Evolutionary conservation across 2,797 vertebrate genomes (phyloP).

Genomic region (Esox masquinongy): DNA sequence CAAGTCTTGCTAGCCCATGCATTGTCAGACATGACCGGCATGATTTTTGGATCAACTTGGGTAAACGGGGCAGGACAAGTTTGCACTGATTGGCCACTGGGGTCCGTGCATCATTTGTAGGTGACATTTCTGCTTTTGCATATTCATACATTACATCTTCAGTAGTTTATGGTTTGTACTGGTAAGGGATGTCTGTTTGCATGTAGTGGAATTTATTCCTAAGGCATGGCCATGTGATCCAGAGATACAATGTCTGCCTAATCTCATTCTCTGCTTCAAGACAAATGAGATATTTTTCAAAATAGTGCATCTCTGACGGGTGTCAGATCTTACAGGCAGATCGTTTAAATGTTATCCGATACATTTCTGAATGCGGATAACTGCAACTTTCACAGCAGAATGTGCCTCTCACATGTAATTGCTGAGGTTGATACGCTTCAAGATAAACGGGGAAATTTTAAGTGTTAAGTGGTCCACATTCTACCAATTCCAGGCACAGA

Average conservation of each 20-base stretch:
- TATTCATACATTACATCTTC: too few relatives aligned
- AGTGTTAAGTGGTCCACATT: neutral
- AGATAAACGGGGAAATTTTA: neutral
- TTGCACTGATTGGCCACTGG: too few relatives aligned
- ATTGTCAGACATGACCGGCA: too few relatives aligned
- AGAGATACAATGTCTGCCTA: conserved; percentile 36
- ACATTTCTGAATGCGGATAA: neutral
- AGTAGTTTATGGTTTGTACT: neutral
- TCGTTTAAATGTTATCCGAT: neutral
- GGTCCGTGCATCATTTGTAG: too few relatives aligned
- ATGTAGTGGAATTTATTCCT: conserved; percentile 5
- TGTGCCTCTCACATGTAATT: neutral
- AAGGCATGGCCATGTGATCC: conserved; percentile 35
- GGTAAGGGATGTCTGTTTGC: conserved; percentile 1
- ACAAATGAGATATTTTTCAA: conserved; percentile 33
- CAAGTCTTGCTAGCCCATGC: too few relatives aligned
- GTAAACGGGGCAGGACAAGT: too few relatives aligned
- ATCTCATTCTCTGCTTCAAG: conserved; percentile 45
- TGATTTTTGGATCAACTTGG: too few relatives aligned
- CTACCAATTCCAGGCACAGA: neutral
- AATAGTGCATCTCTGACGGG: conserved; percentile 26
- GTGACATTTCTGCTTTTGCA: too few relatives aligned
- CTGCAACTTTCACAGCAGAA: neutral
- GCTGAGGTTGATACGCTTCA: neutral
- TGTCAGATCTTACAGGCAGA: neutral